Base-by-base conservation (phyloP, 2,797 vertebrate genomes). In the Discoglossus pictus region DNA sequence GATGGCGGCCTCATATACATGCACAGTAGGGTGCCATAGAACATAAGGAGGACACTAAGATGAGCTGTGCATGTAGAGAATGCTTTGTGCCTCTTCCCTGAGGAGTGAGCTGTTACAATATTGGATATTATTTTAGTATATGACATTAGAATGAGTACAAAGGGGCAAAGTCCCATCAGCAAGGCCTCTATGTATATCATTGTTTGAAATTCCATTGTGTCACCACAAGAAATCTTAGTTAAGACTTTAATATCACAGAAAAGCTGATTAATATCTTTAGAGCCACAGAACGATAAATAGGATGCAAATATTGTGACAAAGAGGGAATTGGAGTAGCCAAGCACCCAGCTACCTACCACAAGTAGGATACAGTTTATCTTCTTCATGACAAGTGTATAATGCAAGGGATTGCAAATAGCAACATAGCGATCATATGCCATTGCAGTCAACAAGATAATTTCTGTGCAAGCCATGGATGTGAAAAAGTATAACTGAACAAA, bases 21-120 rank as follows among this genome's bases (percentile, higher is more conserved):
- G 51, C 76, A 69, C 35, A 58, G 67, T 2, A 76, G 64, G 21
- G 65, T 34, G 13, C 76, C 74, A 7, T 76, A 78, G 54, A 84
- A 92, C 0, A 90, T 60, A 24, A 62, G 61, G 21, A 77, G 74
- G 8, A 80, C 66, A 4, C 68, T 74, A 34, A 75, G 71, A 34
- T 78, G 78, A 48, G 78, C 78, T 3, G 72, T 84, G 15, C 89
- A 91, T 7, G 88, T 90, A 15, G 85, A 89, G 7, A 89, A 35
- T 42, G 83, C 75, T 52, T 90, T 91, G 1, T 2, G 11, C 7
- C 51, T 11, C 17, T 25, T 42, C 0, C 52, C 21, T 0, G 38
- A 55, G 1, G 64, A 68, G 21, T 21, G 50, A 13, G 74, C 76
- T 6, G 40, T 54, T 12, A 75, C 36, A 35, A 78, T 60, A 0